A percentile compares a stretch with the other conserved stretches of the same genome.
Conservation (phyloP, 2,113 vertebrate species). For the Bujurquina vittata region DNA sequence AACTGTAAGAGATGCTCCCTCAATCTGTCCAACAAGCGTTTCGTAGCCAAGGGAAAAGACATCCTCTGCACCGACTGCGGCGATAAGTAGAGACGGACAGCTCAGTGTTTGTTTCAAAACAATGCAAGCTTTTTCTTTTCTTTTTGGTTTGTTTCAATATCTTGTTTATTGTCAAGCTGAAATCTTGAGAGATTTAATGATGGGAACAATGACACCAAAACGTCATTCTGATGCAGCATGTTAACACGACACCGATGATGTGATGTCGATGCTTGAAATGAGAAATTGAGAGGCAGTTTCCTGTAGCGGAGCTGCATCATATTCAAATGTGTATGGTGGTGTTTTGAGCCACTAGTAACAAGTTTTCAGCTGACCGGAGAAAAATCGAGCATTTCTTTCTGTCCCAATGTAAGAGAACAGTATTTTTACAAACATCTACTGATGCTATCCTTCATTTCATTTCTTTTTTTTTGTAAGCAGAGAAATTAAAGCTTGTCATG, state of each 20-base stretch:
- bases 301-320: background rate
- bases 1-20: conserved; percentile 93
- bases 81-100: conserved; percentile 82
- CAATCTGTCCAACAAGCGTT: conserved; percentile 91
- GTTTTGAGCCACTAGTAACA: background rate
- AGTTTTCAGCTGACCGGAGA: background rate
- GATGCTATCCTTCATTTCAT: background rate
- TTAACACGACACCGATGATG: background rate
- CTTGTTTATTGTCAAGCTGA: background rate
- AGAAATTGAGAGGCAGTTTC: background rate
- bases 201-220: background rate
- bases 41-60: conserved; percentile 86
- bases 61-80: conserved; percentile 92
- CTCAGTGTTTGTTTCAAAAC: background rate
- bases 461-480: background rate
- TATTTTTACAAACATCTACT: background rate
- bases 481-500: background rate
- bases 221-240: background rate
- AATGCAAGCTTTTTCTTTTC: background rate
- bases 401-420: background rate
- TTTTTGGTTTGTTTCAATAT: conserved; percentile 22
- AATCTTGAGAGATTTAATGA: background rate
- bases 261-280: too few relatives aligned
- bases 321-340: background rate
- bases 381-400: background rate